Evolutionary conservation across 2,888 invertebrate genomes (phyloP).

Genomic region (Cryptus viduatorius): DNA sequence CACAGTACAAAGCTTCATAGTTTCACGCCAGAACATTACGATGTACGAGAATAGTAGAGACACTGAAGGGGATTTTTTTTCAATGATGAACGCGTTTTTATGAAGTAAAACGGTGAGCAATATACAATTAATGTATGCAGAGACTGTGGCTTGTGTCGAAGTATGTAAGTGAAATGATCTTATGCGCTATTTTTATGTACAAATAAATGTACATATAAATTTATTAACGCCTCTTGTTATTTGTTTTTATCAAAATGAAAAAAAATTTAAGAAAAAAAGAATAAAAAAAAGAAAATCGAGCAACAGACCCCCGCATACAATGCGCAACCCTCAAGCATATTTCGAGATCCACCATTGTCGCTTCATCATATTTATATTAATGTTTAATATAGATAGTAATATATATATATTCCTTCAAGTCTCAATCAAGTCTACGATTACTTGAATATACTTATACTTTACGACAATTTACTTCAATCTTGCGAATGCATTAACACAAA

Average conservation of each 20-base stretch:
- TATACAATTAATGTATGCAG: conserved; percentile 8
- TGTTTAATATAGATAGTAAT: conserved; percentile 51
- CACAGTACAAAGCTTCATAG: conserved; percentile 62
- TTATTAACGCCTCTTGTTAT: neutral
- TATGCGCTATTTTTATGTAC: conserved; percentile 33
- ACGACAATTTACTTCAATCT: conserved; percentile 85
- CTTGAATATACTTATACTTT: conserved; percentile 84
- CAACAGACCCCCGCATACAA: conserved; percentile 53
- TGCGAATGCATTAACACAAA: conserved; percentile 84
- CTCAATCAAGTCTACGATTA: conserved; percentile 83
- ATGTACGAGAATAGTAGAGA: conserved; percentile 22
- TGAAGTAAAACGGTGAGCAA: conserved; percentile 56
- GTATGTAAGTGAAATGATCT: conserved; percentile 42
- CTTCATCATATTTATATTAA: conserved; percentile 57
- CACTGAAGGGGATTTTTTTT: conserved; percentile 23
- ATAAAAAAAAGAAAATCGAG: conserved; percentile 48
- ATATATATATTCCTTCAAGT: conserved; percentile 63
- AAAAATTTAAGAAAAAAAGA: conserved; percentile 27
- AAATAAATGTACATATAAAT: neutral
- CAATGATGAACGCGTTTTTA: conserved; percentile 49
- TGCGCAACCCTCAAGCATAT: conserved; percentile 78
- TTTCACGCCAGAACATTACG: conserved; percentile 56
- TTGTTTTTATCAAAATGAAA: conserved; percentile 22
- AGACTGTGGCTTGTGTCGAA: conserved; percentile 54
- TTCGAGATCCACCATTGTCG: conserved; percentile 82